Base-by-base conservation (phyloP, 2,113 vertebrate species). In the Marcusenius ussheri region DNA sequence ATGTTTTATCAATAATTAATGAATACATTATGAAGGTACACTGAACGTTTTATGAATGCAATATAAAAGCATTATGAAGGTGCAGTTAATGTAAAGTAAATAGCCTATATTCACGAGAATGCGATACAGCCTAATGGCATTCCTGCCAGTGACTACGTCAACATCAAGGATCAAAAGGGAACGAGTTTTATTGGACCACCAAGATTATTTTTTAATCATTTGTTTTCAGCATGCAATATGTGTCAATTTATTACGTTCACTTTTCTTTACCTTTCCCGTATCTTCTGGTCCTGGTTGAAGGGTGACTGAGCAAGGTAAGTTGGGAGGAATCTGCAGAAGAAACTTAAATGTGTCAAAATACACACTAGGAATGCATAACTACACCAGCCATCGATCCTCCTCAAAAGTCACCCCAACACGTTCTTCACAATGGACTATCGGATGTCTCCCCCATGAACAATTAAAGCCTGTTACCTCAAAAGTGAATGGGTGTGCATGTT, bases 261-360 rank as follows among this genome's bases (percentile, higher is more conserved):
- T 35, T n/a, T 46, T 45, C 31, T 3, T 90, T 90, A 98, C 98
- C 98, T 99, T 99, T 87, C 98, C 98, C 0, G 98, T 99, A 94
- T 99, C 98, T 92, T 99, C 98, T 0, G 98, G 98, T 49, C 98
- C 98, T 0, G 98, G 98, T 94, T 99, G 98, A 92, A 99, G 92
- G 0, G 98, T 99, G 92, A 99, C 98, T 0, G 98, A 99, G 91
- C 98, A 99, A 0, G 98, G 98, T 74, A 99, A 95, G 93, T 98
- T 99, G 2, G 97, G 96, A 21, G 98, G 97, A 87, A 99, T 98
- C 98, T 99, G 95, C 15, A 89, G 15, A 87, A 87, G 35, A 56
- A 51, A 3, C 13, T 9, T 87, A 35, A 13, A 53, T 53, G 24
- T 47, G 45, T 84, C n/a, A 46, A 84, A 46, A 84, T 84, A 84